Evolutionary conservation across 2,888 invertebrate genomes (phyloP).

Genomic region (Ligdia adustata): DNA sequence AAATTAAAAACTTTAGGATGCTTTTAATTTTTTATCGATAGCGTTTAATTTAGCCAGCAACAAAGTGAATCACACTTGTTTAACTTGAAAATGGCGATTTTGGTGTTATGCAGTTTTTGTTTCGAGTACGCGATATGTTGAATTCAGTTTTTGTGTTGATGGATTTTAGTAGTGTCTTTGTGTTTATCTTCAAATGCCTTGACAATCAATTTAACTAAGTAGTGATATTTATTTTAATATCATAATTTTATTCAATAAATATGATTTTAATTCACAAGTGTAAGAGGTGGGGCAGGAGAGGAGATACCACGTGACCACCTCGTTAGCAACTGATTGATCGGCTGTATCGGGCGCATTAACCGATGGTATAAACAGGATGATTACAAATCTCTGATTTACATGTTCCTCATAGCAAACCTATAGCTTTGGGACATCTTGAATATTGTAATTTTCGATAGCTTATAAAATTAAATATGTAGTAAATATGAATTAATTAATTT

Average conservation of each 20-base stretch:
- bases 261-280: constrained; percentile 14
- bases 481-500: too few species aligned
- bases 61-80: constrained; percentile 46
- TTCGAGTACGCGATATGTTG: constrained; percentile 8
- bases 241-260: not conserved
- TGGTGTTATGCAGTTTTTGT: constrained; percentile 16
- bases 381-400: constrained; percentile 13
- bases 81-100: constrained; percentile 35
- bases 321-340: constrained; percentile 82
- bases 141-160: too few species aligned
- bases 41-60: constrained; percentile 68
- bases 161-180: too few species aligned
- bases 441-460: too few species aligned
- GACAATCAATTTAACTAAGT: not conserved
- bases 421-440: too few species aligned
- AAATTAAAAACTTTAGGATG: constrained; percentile 58
- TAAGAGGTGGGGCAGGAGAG: not conserved
- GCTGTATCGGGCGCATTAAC: constrained; percentile 57
- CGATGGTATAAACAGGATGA: constrained; percentile 61
- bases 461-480: too few species aligned
- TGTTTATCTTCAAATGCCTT: too few species aligned
- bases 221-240: not conserved
- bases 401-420: too few species aligned
- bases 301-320: constrained; percentile 60
- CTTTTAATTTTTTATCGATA: constrained; percentile 57